Evolutionary conservation across 2,888 invertebrate species (phyloP).

Genomic region (Mythimna albipuncta): DNA sequence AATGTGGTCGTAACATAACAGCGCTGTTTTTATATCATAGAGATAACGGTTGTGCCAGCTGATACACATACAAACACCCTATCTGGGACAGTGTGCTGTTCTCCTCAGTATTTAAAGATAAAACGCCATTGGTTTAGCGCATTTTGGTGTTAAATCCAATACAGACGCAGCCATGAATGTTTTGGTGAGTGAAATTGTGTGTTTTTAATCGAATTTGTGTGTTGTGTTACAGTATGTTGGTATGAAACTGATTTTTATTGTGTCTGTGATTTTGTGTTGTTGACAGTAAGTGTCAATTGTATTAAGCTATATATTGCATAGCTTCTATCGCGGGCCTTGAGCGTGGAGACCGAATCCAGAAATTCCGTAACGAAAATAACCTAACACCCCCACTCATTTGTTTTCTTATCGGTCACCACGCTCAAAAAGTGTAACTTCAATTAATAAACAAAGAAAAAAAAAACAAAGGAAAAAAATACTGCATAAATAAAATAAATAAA

Average conservation of each 20-base stretch:
- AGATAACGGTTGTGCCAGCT: constrained; percentile 53
- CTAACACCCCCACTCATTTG: no score
- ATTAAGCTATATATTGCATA: no score
- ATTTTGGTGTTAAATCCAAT: constrained; percentile 4
- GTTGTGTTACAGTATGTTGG: neutral
- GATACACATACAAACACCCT: constrained; percentile 55
- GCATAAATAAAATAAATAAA: no score
- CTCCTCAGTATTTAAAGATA: constrained; percentile 52
- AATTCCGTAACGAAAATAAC: no score
- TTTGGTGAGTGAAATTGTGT: constrained; percentile 38
- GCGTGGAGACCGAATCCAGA: no score
- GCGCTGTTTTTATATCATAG: constrained; percentile 39
- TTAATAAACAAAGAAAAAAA: no score
- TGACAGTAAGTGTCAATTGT: neutral
- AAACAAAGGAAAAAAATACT: no score
- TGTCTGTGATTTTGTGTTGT: neutral
- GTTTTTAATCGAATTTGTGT: neutral
- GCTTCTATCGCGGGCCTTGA: no score
- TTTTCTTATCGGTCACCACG: no score
- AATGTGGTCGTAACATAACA: constrained; percentile 18
- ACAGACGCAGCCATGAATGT: constrained; percentile 41
- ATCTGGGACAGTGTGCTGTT: constrained; percentile 51
- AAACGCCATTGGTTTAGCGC: constrained; percentile 3
- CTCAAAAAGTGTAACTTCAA: no score
- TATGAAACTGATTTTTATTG: neutral